Percentiles rank a stretch among this genome's conserved stretches.
phyloP scores from a whole-genome alignment of 2,113 vertebrate genomes.

The Grantiella picta region DNA sequence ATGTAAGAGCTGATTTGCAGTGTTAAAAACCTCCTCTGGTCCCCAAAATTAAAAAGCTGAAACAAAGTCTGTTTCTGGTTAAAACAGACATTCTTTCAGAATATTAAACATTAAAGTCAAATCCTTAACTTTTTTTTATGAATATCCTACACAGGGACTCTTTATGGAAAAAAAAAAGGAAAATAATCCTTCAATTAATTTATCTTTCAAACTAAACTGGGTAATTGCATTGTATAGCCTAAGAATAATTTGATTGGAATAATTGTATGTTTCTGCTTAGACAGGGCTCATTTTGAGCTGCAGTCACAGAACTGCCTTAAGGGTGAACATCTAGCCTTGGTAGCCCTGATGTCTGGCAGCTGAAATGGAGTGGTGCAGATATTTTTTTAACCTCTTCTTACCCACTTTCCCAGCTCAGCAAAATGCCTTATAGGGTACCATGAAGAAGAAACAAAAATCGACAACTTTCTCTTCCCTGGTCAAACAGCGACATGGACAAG shows the following conservation, averaged over 20 bases:
- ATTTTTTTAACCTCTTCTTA: background rate
- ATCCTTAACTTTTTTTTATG: background rate
- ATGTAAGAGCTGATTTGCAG: background rate
- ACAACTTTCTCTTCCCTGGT: background rate
- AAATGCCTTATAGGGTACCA: background rate
- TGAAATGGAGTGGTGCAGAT: background rate
- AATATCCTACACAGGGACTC: background rate
- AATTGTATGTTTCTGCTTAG: slow-evolving; percentile 39
- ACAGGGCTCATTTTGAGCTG: slow-evolving; percentile 19
- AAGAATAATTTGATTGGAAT: slow-evolving; percentile 37
- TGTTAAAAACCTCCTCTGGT: background rate
- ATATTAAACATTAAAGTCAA: background rate
- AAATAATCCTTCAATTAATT: slow-evolving; percentile 49
- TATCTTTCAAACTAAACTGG: slow-evolving; percentile 20
- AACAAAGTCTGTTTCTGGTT: background rate
- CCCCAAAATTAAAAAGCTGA: background rate
- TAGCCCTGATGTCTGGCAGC: background rate
- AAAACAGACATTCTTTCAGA: background rate
- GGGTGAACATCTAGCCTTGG: background rate
- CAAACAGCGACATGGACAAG: background rate
- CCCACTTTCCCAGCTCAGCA: background rate
- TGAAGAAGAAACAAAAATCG: background rate
- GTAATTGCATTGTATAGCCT: slow-evolving; percentile 41
- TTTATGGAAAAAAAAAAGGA: background rate
- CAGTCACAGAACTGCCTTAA: slow-evolving; percentile 25